Evolutionary conservation across 1,140 invertebrate genomes (phyloP), one percentile per base, ranked within the genome.

Genomic region (Zaprionus ghesquierei): DNA sequence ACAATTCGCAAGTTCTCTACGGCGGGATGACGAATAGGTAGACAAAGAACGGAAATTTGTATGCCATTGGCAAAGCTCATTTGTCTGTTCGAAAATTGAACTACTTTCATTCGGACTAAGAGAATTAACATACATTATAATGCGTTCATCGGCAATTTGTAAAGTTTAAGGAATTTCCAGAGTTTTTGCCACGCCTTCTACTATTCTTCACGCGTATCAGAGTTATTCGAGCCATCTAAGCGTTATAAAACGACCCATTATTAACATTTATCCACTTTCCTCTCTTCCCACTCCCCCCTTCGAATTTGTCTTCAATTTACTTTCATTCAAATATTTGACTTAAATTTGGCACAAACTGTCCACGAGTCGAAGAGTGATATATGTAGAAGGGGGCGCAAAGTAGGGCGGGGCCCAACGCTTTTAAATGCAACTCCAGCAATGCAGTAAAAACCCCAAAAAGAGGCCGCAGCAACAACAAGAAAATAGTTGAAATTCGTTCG

Each of bases 241-340:
- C 18, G 2, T 9, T 33, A 62, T 70, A 62, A 77, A 76, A 38
- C 78, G 81, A n/a, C n/a, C n/a, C 81, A 77, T 49, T 56, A 77
- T 77, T 85, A 84, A 74, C 73, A 81, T 82, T 85, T 76, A 65
- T 73, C 81, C 73, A 84, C 69, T 84, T 84, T 62, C 15, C 38
- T 51, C 9, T 15, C 13, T 2, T 5, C 13, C 8, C 3, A 5
- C 22, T 12, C 6, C 31, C 15, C 10, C n/a, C 8, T 23, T 15
- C 27, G 9, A 29, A 8, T 41, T 41, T 29, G 27, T 2, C 51
- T 18, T 31, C 12, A 49, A 53, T 64, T 62, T 62, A 81, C 81
- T 86, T 78, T 85, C 81, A 86, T 86, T 85, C 81, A 86, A 73
- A 87, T 86, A 75, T 87, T 76, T 71, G 73, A 71, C 72, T 63